phyloP scores from a whole-genome alignment of 2,113 vertebrate genomes.

The Actinemys pallida region DNA sequence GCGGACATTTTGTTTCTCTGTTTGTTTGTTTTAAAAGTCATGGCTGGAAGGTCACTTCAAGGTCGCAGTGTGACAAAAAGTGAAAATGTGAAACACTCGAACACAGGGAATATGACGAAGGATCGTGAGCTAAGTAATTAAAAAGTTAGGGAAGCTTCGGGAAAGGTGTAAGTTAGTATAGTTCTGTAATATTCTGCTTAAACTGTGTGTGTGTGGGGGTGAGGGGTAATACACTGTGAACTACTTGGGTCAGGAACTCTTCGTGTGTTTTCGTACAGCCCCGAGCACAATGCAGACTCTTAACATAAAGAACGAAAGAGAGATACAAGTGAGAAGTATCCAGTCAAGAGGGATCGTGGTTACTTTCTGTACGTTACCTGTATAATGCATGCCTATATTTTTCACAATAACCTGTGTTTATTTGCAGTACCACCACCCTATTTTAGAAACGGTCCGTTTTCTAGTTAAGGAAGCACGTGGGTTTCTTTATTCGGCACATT shows the following conservation, averaged over 20 bases:
- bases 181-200: background rate
- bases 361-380: background rate
- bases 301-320: background rate
- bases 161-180: accelerated
- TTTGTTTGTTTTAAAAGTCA: background rate
- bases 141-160: background rate
- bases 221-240: background rate
- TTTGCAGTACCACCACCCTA: background rate
- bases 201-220: background rate
- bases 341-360: background rate
- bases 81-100: accelerated
- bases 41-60: background rate
- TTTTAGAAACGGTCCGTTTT: background rate
- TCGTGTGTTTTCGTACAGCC: background rate
- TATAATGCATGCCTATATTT: background rate
- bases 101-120: background rate
- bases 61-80: background rate
- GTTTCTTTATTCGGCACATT: background rate
- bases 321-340: background rate
- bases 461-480: background rate
- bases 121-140: background rate
- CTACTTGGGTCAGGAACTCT: background rate
- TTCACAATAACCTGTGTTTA: background rate
- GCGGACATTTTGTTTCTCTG: background rate
- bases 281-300: background rate